Evolutionary conservation across 2,113 vertebrate species (phyloP), one percentile per base, ranked within the genome.

Genomic region (Calonectris borealis): DNA sequence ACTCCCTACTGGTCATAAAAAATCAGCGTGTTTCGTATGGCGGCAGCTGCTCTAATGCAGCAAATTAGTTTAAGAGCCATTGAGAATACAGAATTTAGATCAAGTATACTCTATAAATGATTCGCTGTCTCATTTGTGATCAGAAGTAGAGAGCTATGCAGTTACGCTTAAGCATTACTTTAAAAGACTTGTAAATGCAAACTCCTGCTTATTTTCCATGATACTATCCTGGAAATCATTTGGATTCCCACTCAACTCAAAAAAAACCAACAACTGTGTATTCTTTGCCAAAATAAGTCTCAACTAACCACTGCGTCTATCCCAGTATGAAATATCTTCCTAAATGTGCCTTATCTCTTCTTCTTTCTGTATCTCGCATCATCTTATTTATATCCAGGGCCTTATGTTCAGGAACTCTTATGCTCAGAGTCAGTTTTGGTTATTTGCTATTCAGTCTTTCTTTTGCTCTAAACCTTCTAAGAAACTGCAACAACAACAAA

Each of bases 211-310:
- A 26, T 72, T 90, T 78, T 27, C 62, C n/a, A 4, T 21, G 0
- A 9, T 20, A 65, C 9, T 52, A 46, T 61, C 60, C 44, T 81
- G 22, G 19, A 88, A 90, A 72, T 52, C 6, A 24, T 27, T 49
- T 60, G 10, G 16, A 66, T 82, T 75, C 26, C 20, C 9, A 22
- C 55, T 64, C 34, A 60, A 2, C 17, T 86, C 16, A 40, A 42
- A 55, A 32, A 36, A 0, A 0, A 3, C 5, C 5, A 55, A 24
- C 26, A 78, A 18, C 5, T n/a, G 2, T 29, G 8, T 55, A 21
- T 90, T 71, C 31, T 61, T 87, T 55, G 26, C 32, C 34, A 54
- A 26, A 88, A 25, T 6, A n/a, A 81, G 6, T 66, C 42, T 89
- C 34, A 58, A 2, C 17, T 51, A 68, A 26, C 20, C 9, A 24